Evolutionary conservation across 2,888 invertebrate species (phyloP).

Genomic region (Agrochola circellaris): DNA sequence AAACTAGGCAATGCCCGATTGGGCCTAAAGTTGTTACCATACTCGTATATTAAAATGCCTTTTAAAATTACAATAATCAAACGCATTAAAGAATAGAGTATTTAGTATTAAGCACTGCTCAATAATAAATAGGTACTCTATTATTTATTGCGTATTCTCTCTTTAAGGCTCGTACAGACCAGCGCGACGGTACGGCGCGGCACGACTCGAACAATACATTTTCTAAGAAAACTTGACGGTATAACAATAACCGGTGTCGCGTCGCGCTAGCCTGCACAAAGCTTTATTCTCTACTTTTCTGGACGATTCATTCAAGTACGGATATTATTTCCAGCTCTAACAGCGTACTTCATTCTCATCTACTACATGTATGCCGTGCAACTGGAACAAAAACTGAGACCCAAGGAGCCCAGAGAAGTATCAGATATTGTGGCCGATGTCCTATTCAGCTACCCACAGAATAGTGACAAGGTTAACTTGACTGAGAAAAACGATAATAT

Average conservation of each 20-base stretch:
- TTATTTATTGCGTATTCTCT: neutral
- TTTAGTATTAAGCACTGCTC: neutral
- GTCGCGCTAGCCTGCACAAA: too few relatives aligned
- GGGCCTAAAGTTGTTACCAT: neutral
- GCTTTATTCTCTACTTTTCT: neutral
- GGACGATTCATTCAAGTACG: neutral
- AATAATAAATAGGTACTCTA: neutral
- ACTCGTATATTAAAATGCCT: neutral
- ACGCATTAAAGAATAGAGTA: neutral
- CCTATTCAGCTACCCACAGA: slow-evolving; percentile 44
- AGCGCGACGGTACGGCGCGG: too few relatives aligned
- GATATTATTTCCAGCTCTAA: slow-evolving; percentile 44
- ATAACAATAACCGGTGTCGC: too few relatives aligned
- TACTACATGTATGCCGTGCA: slow-evolving; percentile 60
- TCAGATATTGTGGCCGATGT: slow-evolving; percentile 39
- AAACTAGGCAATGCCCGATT: too few relatives aligned
- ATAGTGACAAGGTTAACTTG: slow-evolving; percentile 48
- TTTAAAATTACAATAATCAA: neutral
- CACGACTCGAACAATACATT: too few relatives aligned
- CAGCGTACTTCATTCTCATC: slow-evolving; percentile 61
- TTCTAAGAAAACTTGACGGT: too few relatives aligned
- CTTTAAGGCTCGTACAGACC: too few relatives aligned
- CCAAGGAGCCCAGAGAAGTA: slow-evolving; percentile 23
- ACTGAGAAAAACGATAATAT: slow-evolving; percentile 44
- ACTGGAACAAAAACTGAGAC: slow-evolving; percentile 46